Base-by-base conservation (phyloP, 2,113 vertebrate genomes). In the Ranitomeya variabilis region DNA sequence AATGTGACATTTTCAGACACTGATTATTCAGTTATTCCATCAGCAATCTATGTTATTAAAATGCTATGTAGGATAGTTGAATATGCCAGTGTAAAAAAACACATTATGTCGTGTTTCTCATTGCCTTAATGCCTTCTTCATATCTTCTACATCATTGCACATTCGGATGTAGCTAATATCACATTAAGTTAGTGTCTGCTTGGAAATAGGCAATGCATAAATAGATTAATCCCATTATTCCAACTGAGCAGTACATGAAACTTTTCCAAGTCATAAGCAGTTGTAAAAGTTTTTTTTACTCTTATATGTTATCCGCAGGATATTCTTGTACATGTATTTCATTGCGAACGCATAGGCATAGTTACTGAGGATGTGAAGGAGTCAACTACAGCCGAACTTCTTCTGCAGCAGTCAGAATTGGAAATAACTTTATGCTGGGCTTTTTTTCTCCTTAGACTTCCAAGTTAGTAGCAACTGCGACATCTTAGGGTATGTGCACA, bases 171-270 rank as follows among this genome's bases (percentile, higher is more conserved):
- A 76, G 73, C 60, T 83, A 51, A 66, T 51, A 51, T 83, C 80
- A 83, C 80, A 21, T 66, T 83, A 37, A 64, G 60, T 64, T 81
- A 81, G 55, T 81, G 59, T 83, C 80, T 83, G 31, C 59, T 66
- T 31, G 31, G 62, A 60, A 83, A 66, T 60, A 83, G 60, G 45
- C 80, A 15, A 19, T 45, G 52, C 60, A 51, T 66, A 66, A n/a
- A 51, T 31, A 66, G 31, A 80, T 57, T 60, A 57, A 80, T 80
- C 31, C 55, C 78, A 80, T 80, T 23, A 80, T 79, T n/a, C 21
- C 18, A 14, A 79, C 55, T 79, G 77, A 79, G 18, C 19, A n/a
- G 19, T 73, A 26, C 69, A 79, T 8, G 54, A 57, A 79, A 79
- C 52, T 45, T 12, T 78, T 26, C n/a, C 1, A 80, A 80, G 77